Evolutionary conservation across 2,113 vertebrate genomes (phyloP).

Genomic region (Capreolus pygargus): DNA sequence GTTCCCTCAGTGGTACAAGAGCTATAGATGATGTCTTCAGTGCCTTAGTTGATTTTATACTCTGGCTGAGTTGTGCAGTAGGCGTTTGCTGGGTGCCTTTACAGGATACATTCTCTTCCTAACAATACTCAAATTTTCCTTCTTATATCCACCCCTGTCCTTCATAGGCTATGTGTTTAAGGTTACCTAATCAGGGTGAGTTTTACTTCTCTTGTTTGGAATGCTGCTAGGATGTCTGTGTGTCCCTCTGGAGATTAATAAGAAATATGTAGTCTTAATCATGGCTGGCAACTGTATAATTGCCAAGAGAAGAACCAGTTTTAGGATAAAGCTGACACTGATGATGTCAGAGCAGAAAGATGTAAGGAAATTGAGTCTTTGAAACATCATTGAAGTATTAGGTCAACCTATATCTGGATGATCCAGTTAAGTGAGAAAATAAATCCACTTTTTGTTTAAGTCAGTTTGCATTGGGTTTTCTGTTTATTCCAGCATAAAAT

Average conservation of each 20-base stretch:
- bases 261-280: background rate
- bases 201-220: conserved; percentile 31
- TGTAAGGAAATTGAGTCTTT: background rate
- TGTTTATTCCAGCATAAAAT: background rate
- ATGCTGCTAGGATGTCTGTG: background rate
- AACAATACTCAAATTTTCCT: background rate
- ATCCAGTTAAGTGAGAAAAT: conserved; percentile 24
- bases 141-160: background rate
- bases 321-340: background rate
- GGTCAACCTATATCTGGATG: background rate
- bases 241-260: conserved; percentile 13
- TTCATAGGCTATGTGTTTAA: background rate
- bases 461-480: background rate
- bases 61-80: background rate
- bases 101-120: background rate
- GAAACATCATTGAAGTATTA: background rate
- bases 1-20: background rate
- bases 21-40: background rate
- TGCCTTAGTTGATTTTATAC: background rate
- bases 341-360: background rate
- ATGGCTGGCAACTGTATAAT: background rate
- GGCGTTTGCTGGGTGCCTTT: background rate
- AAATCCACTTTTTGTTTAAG: background rate
- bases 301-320: background rate
- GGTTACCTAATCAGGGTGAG: background rate